A percentile compares a stretch with the other conserved stretches of the same genome.
Evolutionary conservation across 1,140 invertebrate species (phyloP).

Genomic region (Periplaneta americana): DNA sequence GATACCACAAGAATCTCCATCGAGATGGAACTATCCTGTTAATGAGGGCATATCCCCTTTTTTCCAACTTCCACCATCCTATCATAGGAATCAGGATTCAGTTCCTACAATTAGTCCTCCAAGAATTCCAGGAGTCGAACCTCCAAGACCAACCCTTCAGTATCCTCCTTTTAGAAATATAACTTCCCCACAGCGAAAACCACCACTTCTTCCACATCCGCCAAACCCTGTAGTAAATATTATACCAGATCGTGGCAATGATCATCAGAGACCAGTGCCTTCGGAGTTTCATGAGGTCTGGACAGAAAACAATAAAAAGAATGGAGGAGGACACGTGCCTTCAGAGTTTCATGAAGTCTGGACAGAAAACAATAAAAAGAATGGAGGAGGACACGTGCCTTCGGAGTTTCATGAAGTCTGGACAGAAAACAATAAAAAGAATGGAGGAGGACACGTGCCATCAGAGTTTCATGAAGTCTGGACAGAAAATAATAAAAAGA

Average conservation of each 20-base stretch:
- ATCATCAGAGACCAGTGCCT: background rate
- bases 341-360: background rate
- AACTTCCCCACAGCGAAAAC: background rate
- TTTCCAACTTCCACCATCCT: background rate
- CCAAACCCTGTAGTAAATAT: background rate
- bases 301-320: too few relatives aligned
- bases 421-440: background rate
- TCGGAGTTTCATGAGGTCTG: background rate
- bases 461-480: background rate
- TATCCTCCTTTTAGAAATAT: background rate
- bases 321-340: too few relatives aligned
- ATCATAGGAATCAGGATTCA: background rate
- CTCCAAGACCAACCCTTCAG: background rate
- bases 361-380: too few relatives aligned
- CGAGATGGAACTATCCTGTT: background rate
- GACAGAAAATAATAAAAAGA: background rate
- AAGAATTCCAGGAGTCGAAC: conserved; percentile 5
- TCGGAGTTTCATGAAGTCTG: background rate
- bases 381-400: too few relatives aligned
- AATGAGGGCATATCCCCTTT: background rate
- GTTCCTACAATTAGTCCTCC: background rate
- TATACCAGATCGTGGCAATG: background rate
- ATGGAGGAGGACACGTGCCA: background rate
- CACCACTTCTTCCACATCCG: background rate
- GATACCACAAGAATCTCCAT: background rate